Conservation (phyloP, 37 sponge, comb jelly and placozoan genomes). For the Halichondria panicea region DNA sequence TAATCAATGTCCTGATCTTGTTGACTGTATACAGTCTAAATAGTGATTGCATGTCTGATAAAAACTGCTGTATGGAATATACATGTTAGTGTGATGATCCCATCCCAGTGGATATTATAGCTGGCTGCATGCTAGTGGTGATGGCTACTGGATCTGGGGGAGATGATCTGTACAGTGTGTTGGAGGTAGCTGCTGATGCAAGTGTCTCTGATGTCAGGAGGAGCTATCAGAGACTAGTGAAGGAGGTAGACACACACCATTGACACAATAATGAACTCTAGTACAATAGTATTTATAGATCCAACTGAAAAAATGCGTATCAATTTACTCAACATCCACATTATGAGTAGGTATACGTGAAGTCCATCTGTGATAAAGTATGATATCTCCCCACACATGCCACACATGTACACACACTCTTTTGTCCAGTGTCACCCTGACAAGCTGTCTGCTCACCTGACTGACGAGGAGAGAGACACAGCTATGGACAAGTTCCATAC, state of each 20-base stretch:
- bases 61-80: too few species aligned
- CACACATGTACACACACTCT: neutral
- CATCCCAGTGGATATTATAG: too few species aligned
- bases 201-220: slow-evolving; percentile 13
- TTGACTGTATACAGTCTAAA: too few species aligned
- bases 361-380: neutral
- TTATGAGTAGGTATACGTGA: neutral
- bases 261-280: neutral
- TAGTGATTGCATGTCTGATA: too few species aligned
- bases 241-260: slow-evolving; percentile 12
- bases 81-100: too few species aligned
- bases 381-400: neutral
- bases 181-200: slow-evolving; percentile 20
- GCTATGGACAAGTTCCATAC: slow-evolving; percentile 25
- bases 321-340: neutral
- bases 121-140: too few species aligned
- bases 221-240: slow-evolving; percentile 47
- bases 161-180: slow-evolving; percentile 34
- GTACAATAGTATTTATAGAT: too few species aligned
- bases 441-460: slow-evolving; percentile 8
- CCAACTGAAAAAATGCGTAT: too few species aligned
- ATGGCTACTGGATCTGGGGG: too few species aligned
- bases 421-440: slow-evolving; percentile 43
- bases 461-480: slow-evolving; percentile 14
- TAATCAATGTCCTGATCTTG: too few species aligned